These are phyloP conservation scores for Trichomycterus rosablanca DNA, from an alignment of 2,113 vertebrate species.

Conservation along the genomic window DNA sequence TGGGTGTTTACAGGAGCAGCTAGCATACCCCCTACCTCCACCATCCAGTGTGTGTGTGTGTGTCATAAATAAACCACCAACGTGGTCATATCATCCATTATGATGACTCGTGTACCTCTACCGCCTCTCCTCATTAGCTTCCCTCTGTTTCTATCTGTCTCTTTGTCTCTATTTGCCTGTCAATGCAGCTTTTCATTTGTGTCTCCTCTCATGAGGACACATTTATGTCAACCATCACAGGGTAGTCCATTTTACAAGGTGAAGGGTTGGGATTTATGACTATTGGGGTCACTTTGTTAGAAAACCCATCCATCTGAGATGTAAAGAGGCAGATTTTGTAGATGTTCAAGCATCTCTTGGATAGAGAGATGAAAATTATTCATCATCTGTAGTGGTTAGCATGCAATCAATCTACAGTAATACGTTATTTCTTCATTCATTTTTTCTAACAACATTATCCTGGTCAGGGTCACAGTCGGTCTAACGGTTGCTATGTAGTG, in stretches of 20 bases:
- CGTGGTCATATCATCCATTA: conserved; percentile 60
- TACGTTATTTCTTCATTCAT: no score
- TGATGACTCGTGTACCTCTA: conserved; percentile 43
- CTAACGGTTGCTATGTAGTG: no score
- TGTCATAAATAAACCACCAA: conserved; percentile 63
- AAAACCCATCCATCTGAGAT: conserved; percentile 17
- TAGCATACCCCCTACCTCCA: conserved; percentile 41
- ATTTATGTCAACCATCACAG: conserved; percentile 24
- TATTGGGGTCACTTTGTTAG: conserved; percentile 20
- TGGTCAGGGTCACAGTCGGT: no score
- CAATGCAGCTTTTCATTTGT: conserved; percentile 38
- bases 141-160: conserved; percentile 13
- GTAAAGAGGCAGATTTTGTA: neutral
- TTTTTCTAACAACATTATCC: no score
- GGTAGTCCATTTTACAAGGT: conserved; percentile 14
- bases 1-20: conserved; percentile 62
- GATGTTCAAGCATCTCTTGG: neutral
- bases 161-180: conserved; percentile 9
- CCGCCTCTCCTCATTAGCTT: conserved; percentile 42
- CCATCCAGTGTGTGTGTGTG: conserved; percentile 35
- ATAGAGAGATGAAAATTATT: no score
- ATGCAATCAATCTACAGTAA: no score
- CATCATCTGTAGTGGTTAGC: no score
- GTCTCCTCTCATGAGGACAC: conserved; percentile 13
- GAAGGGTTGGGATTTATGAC: conserved; percentile 29